Evolutionary conservation across 2,888 invertebrate genomes (phyloP).

Genomic region (Cacoxenus indagator): DNA sequence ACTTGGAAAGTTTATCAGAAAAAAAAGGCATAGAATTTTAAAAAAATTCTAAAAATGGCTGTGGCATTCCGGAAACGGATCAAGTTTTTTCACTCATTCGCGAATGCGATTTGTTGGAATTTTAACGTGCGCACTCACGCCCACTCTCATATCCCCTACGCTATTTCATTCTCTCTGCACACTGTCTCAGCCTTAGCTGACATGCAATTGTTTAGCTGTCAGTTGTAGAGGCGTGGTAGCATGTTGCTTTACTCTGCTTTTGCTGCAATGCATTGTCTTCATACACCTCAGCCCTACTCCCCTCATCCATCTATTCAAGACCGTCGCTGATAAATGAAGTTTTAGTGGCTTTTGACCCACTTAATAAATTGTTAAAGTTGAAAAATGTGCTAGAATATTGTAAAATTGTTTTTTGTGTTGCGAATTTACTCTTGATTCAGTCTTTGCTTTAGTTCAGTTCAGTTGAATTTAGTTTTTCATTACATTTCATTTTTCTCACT

Average conservation of each 20-base stretch:
- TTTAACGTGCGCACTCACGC: slow-evolving; percentile 49
- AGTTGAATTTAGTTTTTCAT: background rate
- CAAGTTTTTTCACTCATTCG: slow-evolving; percentile 60
- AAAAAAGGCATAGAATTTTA: too few species aligned
- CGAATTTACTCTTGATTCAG: slow-evolving; percentile 12
- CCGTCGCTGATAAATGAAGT: slow-evolving; percentile 67
- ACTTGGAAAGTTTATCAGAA: slow-evolving; percentile 36
- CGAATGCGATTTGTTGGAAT: slow-evolving; percentile 64
- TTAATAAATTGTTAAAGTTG: slow-evolving; percentile 68
- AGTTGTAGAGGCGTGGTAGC: slow-evolving; percentile 30
- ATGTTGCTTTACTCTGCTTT: background rate
- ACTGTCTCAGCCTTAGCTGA: background rate
- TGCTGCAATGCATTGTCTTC: too few species aligned
- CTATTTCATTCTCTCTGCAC: background rate
- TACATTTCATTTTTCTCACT: background rate
- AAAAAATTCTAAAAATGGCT: slow-evolving; percentile 52
- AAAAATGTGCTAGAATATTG: slow-evolving; percentile 50
- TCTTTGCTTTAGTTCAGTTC: background rate
- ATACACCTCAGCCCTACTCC: background rate
- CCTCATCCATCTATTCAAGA: background rate
- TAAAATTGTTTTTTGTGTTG: slow-evolving; percentile 17
- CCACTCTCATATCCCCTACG: slow-evolving; percentile 28
- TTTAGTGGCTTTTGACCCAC: slow-evolving; percentile 70
- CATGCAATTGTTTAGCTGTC: slow-evolving; percentile 40
- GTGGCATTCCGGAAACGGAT: slow-evolving; percentile 64